A percentile compares a stretch with the other conserved stretches of the same genome.
phyloP scores from a whole-genome alignment of 2,888 invertebrate genomes.

The Patella depressa region DNA sequence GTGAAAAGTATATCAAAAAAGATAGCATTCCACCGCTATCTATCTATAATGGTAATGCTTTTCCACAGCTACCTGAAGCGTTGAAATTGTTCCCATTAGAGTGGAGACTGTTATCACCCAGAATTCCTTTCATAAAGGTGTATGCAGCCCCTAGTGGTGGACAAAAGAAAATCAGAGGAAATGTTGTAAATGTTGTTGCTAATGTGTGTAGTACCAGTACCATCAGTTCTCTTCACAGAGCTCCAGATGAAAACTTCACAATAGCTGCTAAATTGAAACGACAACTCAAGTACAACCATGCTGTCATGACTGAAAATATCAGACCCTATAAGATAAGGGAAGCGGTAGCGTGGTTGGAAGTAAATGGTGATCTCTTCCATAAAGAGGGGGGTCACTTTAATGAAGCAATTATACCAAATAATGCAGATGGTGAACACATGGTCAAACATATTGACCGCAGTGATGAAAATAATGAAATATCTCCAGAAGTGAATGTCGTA shows the following conservation, averaged over 20 bases:
- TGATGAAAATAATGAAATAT: not conserved
- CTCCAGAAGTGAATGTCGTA: no score
- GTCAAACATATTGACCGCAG: not conserved
- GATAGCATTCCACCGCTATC: no score
- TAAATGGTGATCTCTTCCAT: not conserved
- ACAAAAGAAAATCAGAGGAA: not conserved
- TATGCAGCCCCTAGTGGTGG: not conserved
- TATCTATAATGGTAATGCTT: no score
- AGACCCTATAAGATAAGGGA: constrained; percentile 3
- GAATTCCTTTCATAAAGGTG: not conserved
- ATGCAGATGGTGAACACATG: not conserved
- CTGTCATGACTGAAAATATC: not conserved
- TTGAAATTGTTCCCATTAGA: not conserved
- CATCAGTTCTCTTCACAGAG: not conserved
- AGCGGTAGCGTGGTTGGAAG: not conserved
- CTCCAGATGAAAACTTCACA: constrained; percentile 8
- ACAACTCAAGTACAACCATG: not conserved
- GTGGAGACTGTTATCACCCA: not conserved
- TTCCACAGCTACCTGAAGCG: no score
- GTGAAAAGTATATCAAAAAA: no score
- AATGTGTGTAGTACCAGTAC: constrained; percentile 5
- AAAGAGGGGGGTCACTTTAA: no score
- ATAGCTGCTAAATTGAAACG: constrained; percentile 13
- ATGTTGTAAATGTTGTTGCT: not conserved
- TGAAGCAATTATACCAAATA: not conserved